These are phyloP conservation scores for Pseudochaenichthys georgianus DNA, from an alignment of 2,797 vertebrate genomes.

Conservation along the genomic window DNA sequence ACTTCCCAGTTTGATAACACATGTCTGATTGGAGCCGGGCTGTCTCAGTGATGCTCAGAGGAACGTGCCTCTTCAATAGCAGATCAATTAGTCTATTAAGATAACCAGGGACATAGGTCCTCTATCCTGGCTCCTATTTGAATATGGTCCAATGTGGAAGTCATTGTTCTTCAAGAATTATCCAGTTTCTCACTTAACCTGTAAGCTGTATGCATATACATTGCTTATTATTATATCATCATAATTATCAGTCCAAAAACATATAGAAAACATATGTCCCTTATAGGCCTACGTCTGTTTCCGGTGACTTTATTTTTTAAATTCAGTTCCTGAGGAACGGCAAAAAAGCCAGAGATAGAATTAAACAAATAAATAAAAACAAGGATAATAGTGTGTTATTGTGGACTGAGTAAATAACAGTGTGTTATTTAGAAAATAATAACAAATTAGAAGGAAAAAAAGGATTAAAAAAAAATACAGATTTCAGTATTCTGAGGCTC, in stretches of 20 bases:
- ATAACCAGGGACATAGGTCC: constrained; percentile 83
- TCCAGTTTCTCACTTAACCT: constrained; percentile 17
- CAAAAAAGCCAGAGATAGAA: too few relatives aligned
- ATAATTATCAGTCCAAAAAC: neutral
- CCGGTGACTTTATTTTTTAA: too few relatives aligned
- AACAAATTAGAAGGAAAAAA: too few relatives aligned
- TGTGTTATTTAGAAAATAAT: too few relatives aligned
- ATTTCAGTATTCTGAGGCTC: too few relatives aligned
- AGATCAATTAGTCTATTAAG: constrained; percentile 88
- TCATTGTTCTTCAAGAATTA: constrained; percentile 38
- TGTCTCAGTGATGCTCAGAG: constrained; percentile 86
- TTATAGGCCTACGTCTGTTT: too few relatives aligned
- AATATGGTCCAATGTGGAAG: constrained; percentile 49
- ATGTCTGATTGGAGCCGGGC: constrained; percentile 86
- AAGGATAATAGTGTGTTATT: too few relatives aligned
- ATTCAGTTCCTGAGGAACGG: too few relatives aligned
- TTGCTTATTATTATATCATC: neutral
- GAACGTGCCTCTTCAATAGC: constrained; percentile 85
- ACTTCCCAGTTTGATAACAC: constrained; percentile 88
- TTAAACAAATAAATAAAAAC: too few relatives aligned
- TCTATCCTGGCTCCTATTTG: constrained; percentile 60
- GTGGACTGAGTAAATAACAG: too few relatives aligned
- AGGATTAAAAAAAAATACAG: too few relatives aligned
- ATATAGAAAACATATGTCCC: too few relatives aligned
- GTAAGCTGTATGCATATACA: neutral